These are phyloP conservation scores for Bombus superbus DNA, from an alignment of 1,140 invertebrate genomes.

Conservation along the genomic window DNA sequence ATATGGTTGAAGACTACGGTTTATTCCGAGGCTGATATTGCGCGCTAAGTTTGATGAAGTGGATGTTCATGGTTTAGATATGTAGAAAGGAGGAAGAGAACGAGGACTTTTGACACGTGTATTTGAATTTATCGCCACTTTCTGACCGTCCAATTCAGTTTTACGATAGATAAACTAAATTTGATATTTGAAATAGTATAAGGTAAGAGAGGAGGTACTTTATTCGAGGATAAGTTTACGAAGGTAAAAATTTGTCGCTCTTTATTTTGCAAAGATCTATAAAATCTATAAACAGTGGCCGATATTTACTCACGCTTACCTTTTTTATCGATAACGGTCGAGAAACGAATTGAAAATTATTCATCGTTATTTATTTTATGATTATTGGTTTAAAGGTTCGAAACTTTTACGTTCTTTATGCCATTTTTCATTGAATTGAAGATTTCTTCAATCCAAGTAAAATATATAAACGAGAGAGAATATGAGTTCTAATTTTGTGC, in stretches of 20 bases:
- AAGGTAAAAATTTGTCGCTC: background rate
- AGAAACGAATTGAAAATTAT: too few species aligned
- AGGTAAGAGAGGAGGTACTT: too few species aligned
- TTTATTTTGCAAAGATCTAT: background rate
- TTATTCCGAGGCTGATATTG: background rate
- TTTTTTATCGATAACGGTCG: too few species aligned
- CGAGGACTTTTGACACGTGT: too few species aligned
- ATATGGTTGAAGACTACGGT: background rate
- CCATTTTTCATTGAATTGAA: too few species aligned
- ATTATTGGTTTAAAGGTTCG: too few species aligned
- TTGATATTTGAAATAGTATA: background rate
- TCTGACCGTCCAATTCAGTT: background rate
- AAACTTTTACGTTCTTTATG: too few species aligned
- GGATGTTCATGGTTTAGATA: background rate
- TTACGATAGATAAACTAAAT: background rate
- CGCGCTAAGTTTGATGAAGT: background rate
- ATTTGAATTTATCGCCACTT: background rate
- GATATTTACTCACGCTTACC: too few species aligned
- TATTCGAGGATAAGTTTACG: background rate
- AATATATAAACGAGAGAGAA: too few species aligned
- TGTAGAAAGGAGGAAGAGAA: background rate
- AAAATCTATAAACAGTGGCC: background rate
- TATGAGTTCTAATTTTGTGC: background rate
- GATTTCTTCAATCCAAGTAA: too few species aligned
- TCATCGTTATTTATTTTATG: too few species aligned